These are phyloP conservation scores for Melanophora roralis DNA, from an alignment of 2,888 invertebrate genomes.

Conservation along the genomic window DNA sequence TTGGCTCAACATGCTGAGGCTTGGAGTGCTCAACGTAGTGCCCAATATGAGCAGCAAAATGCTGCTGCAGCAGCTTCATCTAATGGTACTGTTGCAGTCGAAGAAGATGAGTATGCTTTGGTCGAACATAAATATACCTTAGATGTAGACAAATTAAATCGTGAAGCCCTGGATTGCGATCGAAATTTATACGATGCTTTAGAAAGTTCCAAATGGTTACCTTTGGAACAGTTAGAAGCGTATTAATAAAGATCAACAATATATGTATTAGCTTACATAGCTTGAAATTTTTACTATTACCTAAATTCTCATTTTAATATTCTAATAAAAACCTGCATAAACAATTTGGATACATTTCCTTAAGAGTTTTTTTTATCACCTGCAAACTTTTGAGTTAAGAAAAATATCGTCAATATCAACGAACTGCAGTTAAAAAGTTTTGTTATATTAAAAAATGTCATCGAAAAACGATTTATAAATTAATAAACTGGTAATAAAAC, in stretches of 20 bases:
- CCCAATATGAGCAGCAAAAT: constrained; percentile 75
- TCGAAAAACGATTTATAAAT: too few species aligned
- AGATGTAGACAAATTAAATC: constrained; percentile 87
- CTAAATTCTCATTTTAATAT: too few species aligned
- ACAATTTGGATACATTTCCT: too few species aligned
- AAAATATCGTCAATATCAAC: too few species aligned
- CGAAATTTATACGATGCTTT: constrained; percentile 88
- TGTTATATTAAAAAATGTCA: too few species aligned
- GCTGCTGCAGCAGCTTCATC: constrained; percentile 70
- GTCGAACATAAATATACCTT: constrained; percentile 88
- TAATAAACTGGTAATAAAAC: too few species aligned
- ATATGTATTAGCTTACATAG: too few species aligned
- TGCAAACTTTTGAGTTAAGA: too few species aligned
- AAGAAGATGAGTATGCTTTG: constrained; percentile 84
- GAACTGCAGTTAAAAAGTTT: too few species aligned
- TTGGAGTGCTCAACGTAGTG: constrained; percentile 78
- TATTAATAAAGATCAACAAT: constrained; percentile 73
- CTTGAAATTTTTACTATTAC: too few species aligned
- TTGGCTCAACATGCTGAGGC: constrained; percentile 77
- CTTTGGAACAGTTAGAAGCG: constrained; percentile 85
- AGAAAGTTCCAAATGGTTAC: constrained; percentile 90
- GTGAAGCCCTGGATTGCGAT: constrained; percentile 86
- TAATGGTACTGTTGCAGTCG: constrained; percentile 71
- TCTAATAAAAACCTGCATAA: too few species aligned
- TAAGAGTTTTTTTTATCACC: too few species aligned